Percentiles rank a stretch among this genome's conserved stretches.
phyloP scores from a whole-genome alignment of 2,113 vertebrate species.

The Gobiocypris rarus region DNA sequence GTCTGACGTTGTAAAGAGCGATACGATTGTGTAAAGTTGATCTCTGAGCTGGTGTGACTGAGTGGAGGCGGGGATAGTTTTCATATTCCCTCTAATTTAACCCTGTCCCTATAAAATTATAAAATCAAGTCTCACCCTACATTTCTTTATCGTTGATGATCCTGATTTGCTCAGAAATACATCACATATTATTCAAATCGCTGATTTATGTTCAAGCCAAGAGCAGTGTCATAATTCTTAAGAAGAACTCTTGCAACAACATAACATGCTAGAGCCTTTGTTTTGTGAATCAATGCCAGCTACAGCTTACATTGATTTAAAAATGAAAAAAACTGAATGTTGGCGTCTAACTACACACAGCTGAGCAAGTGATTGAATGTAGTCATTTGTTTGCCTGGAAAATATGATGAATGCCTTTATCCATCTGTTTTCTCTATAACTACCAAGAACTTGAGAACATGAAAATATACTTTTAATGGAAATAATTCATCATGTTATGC shows the following conservation, averaged over 20 bases:
- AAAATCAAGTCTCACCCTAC: neutral
- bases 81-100: too few relatives aligned
- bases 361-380: conserved; percentile 5
- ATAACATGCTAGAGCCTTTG: neutral
- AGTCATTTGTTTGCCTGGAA: conserved; percentile 30
- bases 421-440: neutral
- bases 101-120: too few relatives aligned
- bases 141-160: neutral
- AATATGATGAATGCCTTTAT: conserved; percentile 7
- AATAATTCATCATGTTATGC: neutral
- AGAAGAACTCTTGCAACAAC: neutral
- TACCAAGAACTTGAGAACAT: neutral
- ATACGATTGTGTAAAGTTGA: too few relatives aligned
- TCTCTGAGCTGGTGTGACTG: too few relatives aligned
- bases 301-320: conserved; percentile 16
- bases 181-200: neutral
- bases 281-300: conserved; percentile 12
- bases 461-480: neutral
- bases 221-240: neutral
- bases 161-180: neutral
- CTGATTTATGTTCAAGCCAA: neutral
- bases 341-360: neutral
- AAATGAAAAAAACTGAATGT: neutral
- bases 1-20: too few relatives aligned
- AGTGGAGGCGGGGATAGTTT: too few relatives aligned